Evolutionary conservation across 1,140 invertebrate genomes (phyloP), one percentile per base, ranked within the genome.

Genomic region (Babylonia areolata): DNA sequence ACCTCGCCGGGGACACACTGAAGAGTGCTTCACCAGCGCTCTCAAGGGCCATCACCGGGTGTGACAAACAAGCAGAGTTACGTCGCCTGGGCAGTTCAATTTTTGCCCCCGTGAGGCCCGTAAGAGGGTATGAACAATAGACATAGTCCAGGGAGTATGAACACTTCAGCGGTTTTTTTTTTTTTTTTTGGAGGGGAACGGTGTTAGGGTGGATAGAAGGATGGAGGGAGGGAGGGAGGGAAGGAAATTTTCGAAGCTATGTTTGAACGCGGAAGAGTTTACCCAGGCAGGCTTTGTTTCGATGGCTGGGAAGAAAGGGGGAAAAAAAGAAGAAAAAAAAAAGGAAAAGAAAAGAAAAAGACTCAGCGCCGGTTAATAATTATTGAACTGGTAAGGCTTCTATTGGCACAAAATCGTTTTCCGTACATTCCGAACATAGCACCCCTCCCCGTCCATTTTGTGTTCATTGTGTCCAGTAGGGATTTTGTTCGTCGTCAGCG

Each of bases 21-120:
- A 64, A 64, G 58, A 64, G 58, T 12, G 58, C 58, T 64, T 64
- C 58, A 64, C 12, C 58, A 23, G n/a, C 28, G 58, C 58, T 64
- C n/a, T 64, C 58, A 64, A 64, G 58, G 58, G 58, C 58, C 58
- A 64, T 64, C 58, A 64, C 58, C 28, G 58, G 15, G 0, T 23
- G 58, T 23, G 58, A 64, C 58, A 64, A 64, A 64, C 58, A 64
- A 64, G 58, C 58, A 64, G 58, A 64, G 58, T 64, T 64, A 64
- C 58, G 58, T 64, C 58, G 58, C 58, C 58, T 64, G 15, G 6
- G 28, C 58, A 6, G 58, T 64, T 23, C 58, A 12, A 64, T 64
- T 6, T 51, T 28, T n/a, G 28, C 58, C 58, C 58, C 12, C 58
- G 20, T 64, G 15, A 51, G 58, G 58, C 15, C 20, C 12, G 17